Conservation (phyloP, 2,797 vertebrate species). For the Corythornis leucogaster region DNA sequence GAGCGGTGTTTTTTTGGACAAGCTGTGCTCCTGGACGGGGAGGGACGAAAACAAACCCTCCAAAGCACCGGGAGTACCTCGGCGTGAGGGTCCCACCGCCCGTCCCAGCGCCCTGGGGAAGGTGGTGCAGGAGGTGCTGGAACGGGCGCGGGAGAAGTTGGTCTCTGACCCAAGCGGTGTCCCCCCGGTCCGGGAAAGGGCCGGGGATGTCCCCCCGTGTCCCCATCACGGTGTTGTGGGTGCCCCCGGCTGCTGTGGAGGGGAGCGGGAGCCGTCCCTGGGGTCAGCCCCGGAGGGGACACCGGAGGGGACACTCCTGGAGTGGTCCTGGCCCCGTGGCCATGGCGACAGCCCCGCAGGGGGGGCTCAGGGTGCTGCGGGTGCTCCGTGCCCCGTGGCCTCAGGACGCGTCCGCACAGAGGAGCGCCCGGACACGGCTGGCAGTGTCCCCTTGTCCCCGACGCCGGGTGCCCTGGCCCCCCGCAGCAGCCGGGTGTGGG, state of each 20-base stretch:
- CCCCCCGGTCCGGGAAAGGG: not conserved
- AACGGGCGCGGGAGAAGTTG: constrained; percentile 23
- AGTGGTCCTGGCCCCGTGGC: rapidly evolving
- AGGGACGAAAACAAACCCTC: too few relatives aligned
- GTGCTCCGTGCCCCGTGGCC: not conserved
- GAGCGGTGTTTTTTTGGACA: too few relatives aligned
- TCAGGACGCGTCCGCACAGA: rapidly evolving
- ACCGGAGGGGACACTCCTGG: not conserved
- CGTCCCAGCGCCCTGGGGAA: constrained; percentile 71
- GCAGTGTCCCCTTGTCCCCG: not conserved
- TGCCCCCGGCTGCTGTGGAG: not conserved
- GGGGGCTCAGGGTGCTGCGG: rapidly evolving
- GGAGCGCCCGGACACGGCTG: rapidly evolving
- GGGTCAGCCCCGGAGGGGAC: not conserved
- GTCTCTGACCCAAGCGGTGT: not conserved
- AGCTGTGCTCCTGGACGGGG: too few relatives aligned
- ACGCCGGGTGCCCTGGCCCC: rapidly evolving
- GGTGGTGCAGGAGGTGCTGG: constrained; percentile 74
- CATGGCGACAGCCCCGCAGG: rapidly evolving
- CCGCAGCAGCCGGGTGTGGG: rapidly evolving
- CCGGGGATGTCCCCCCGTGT: rapidly evolving
- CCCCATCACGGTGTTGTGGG: rapidly evolving
- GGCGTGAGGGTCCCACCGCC: not conserved
- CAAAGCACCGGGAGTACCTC: too few relatives aligned
- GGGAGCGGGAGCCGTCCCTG: not conserved